phyloP scores from a whole-genome alignment of 1,140 invertebrate genomes.

The honey bee (Apis mellifera) region DNA sequence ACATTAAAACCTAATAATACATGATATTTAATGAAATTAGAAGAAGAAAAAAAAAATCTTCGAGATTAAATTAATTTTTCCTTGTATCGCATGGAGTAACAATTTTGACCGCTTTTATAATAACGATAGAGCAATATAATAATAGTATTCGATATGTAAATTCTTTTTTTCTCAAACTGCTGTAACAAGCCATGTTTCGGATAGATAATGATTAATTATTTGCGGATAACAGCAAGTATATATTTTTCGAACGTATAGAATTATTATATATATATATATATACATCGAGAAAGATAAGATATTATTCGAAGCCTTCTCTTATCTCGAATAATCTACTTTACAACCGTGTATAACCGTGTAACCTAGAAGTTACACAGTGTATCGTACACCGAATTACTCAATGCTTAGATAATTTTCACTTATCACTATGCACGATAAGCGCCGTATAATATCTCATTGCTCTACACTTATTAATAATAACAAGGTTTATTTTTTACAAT shows the following conservation, averaged over 20 bases:
- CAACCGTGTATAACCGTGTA: slow-evolving; percentile 9
- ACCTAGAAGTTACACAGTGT: not conserved
- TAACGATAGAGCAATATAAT: too few relatives aligned
- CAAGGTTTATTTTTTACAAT: not conserved
- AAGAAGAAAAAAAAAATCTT: too few relatives aligned
- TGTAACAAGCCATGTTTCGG: not conserved
- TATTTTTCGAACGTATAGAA: not conserved
- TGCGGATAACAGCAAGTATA: not conserved
- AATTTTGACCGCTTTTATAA: too few relatives aligned
- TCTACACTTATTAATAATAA: not conserved
- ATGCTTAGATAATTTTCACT: not conserved
- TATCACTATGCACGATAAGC: not conserved
- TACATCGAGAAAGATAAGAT: not conserved
- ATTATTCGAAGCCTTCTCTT: not conserved
- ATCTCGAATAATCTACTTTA: not conserved
- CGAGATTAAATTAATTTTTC: too few relatives aligned
- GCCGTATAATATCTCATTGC: too few relatives aligned
- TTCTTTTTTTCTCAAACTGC: not conserved
- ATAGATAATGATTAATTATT: slow-evolving; percentile 27
- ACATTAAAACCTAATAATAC: too few relatives aligned
- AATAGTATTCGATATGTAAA: too few relatives aligned
- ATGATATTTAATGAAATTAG: too few relatives aligned
- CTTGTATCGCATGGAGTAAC: too few relatives aligned
- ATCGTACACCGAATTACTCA: not conserved
- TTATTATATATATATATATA: not conserved